Conservation (phyloP, 2,113 vertebrate genomes). For the Tetrao urogallus region DNA sequence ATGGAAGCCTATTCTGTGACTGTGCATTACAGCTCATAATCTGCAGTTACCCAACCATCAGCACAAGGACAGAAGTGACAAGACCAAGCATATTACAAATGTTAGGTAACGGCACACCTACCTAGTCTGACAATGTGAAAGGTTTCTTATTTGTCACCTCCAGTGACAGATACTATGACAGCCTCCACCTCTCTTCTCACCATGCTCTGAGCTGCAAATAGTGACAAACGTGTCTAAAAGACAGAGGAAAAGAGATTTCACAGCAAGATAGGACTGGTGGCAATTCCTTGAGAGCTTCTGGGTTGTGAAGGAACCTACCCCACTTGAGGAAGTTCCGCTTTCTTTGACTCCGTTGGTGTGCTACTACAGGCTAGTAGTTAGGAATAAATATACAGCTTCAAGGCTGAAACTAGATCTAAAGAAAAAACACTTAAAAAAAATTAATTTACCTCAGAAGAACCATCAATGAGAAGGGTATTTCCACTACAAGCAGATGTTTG, state of each 20-base stretch:
- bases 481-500: not conserved
- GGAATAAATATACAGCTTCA: not conserved
- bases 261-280: not conserved
- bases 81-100: not conserved
- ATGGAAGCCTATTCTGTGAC: not conserved
- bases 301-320: not conserved
- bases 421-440: not conserved
- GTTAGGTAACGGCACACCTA: not conserved
- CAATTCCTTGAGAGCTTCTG: too few relatives aligned
- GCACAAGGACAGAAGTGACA: too few relatives aligned
- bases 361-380: not conserved
- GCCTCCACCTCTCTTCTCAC: not conserved
- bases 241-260: not conserved
- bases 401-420: not conserved
- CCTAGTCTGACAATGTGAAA: not conserved
- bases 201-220: not conserved
- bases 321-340: not conserved
- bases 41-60: not conserved
- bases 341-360: not conserved
- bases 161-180: not conserved
- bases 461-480: not conserved
- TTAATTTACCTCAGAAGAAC: not conserved
- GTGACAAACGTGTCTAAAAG: not conserved
- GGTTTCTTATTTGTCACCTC: not conserved
- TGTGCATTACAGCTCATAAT: not conserved